These are phyloP conservation scores for Styela clava DNA, from an alignment of 23 tunicate genomes.

Conservation along the genomic window DNA sequence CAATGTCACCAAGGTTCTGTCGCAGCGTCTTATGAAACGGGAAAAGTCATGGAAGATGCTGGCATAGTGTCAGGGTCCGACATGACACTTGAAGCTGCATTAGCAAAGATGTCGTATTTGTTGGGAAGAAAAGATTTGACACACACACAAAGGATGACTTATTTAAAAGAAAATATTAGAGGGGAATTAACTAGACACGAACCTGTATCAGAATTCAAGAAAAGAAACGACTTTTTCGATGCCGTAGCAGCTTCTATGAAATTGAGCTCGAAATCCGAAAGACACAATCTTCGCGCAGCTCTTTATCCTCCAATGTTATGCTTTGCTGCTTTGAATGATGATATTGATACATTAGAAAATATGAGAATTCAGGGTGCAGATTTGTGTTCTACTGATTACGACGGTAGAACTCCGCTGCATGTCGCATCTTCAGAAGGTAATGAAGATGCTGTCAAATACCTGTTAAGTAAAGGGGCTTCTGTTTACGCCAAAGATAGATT, in stretches of 20 bases:
- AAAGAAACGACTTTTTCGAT: conserved; percentile 10
- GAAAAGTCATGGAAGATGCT: conserved; percentile 30
- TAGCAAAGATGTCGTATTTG: conserved; percentile 41
- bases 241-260: conserved; percentile 23
- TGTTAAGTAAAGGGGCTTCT: conserved; percentile 40
- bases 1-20: conserved; percentile 29
- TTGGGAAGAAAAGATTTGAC: conserved; percentile 13
- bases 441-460: conserved; percentile 12
- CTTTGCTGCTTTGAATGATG: conserved; percentile 40
- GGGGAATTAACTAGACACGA: conserved; percentile 37
- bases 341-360: conserved; percentile 21
- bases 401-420: conserved; percentile 41
- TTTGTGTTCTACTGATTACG: conserved; percentile 28
- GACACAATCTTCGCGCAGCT: conserved; percentile 18
- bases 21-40: conserved; percentile 36
- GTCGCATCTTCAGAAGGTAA: conserved; percentile 41
- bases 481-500: conserved; percentile 24
- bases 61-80: conserved; percentile 38
- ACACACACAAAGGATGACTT: not conserved
- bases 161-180: conserved; percentile 31
- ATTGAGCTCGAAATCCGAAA: conserved; percentile 17
- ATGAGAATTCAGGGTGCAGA: conserved; percentile 29
- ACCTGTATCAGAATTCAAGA: conserved; percentile 10
- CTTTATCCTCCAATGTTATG: conserved; percentile 38
- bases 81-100: conserved; percentile 49